Evolutionary conservation across 2,888 invertebrate species (phyloP), one percentile per base, ranked within the genome.

Genomic region (Perizoma flavofasciatum): DNA sequence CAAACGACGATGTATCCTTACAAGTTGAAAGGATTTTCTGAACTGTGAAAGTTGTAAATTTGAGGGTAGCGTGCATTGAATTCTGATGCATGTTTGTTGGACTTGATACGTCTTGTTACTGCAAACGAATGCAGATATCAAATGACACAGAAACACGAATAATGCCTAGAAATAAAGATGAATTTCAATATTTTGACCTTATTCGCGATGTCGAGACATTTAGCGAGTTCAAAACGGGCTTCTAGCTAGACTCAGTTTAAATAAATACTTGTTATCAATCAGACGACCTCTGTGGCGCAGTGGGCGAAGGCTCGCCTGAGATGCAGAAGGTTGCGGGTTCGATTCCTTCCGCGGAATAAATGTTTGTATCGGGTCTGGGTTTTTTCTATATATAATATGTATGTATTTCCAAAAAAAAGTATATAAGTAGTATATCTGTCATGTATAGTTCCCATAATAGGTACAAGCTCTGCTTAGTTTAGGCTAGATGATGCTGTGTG

Each of bases 61-160:
- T 53, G 37, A 39, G 37, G 32, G 35, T 8, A 6, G 49, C 22
- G 41, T 37, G 43, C 4, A 11, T 6, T 43, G 49, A 49, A 50
- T 54, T 10, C 54, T 5, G 22, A 22, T 22, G 22, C 22, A 22
- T 22, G 1, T 22, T 2, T 22, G 22, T 22, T 34, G 45, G 41
- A 33, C n/a, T 32, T 49, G 43, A 22, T 37, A 51, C 56, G 37
- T 43, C 7, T 43, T 49, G 10, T 50, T 52, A 48, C 5, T 57
- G 58, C 48, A 52, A 58, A 49, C 39, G 39, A 46, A 54, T 49
- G 45, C 9, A 50, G 45, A 44, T 39, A 11, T 68, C 64, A n/a
- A n/a, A n/a, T 69, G 58, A 67, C 73, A 76, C 73, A 54, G 41
- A 54, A 54, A 48, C 48, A 52, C 39, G 46, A 52, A 48, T 46